Evolutionary conservation across 1,140 invertebrate species (phyloP).

Genomic region (Drosophila orena): DNA sequence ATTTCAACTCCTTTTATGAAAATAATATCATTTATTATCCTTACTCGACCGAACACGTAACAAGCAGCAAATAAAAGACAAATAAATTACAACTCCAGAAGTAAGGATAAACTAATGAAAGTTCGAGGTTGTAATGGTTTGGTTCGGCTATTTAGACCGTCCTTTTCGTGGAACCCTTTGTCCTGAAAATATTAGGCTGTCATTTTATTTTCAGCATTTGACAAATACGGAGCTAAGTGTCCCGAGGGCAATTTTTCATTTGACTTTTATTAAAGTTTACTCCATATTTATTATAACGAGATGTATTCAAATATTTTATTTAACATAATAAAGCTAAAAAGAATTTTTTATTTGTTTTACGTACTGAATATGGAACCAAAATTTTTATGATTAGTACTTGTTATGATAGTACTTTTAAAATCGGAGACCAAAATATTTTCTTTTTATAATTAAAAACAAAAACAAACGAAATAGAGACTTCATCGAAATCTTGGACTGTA

Average conservation of each 20-base stretch:
- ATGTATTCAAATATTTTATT: not conserved
- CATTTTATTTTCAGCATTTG: not conserved
- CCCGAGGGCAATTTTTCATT: too few relatives aligned
- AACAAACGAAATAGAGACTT: too few relatives aligned
- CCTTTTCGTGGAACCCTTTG: not conserved
- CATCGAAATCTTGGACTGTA: too few relatives aligned
- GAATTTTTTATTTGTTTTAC: too few relatives aligned
- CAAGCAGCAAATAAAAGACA: not conserved
- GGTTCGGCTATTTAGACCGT: not conserved
- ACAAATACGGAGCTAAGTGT: not conserved
- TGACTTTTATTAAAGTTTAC: too few relatives aligned
- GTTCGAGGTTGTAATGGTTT: not conserved
- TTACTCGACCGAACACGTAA: constrained; percentile 3
- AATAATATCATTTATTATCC: constrained; percentile 10
- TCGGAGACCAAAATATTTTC: too few relatives aligned
- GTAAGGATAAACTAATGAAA: not conserved
- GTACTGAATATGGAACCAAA: too few relatives aligned
- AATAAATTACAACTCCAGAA: not conserved
- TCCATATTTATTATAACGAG: not conserved
- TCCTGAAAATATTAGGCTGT: not conserved
- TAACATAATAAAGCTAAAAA: not conserved
- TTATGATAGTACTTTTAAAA: too few relatives aligned
- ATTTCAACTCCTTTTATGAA: constrained; percentile 4
- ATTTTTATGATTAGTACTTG: too few relatives aligned
- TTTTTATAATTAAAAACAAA: too few relatives aligned